Percentiles rank a stretch among this genome's conserved stretches.
These are phyloP conservation scores for Drosophila subobscura DNA, from an alignment of 1,140 invertebrate species.

Conservation along the genomic window DNA sequence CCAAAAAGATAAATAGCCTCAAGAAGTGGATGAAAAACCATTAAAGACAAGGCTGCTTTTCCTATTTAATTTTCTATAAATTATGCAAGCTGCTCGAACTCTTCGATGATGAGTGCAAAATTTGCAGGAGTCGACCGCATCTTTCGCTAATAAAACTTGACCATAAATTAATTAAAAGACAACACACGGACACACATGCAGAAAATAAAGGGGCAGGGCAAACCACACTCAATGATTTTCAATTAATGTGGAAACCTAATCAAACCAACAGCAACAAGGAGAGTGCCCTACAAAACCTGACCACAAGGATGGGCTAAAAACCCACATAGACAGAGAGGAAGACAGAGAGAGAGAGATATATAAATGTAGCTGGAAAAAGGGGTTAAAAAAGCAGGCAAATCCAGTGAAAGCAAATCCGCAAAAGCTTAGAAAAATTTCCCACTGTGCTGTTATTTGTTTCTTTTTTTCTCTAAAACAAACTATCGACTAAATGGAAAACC, in stretches of 20 bases:
- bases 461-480: conserved; percentile 40
- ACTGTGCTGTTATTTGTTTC: conserved; percentile 15
- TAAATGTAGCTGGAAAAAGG: conserved; percentile 14
- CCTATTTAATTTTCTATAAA: background rate
- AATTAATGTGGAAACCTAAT: conserved; percentile 67
- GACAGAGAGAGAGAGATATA: conserved; percentile 26
- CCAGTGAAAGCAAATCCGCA: conserved; percentile 41
- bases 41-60: no score
- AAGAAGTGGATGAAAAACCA: no score
- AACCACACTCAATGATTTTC: conserved; percentile 62
- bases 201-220: conserved; percentile 3
- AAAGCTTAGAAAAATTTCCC: conserved; percentile 41
- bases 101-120: conserved; percentile 12
- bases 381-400: conserved; percentile 5
- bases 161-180: conserved; percentile 62
- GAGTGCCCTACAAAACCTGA: conserved; percentile 32
- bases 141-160: conserved; percentile 34
- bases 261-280: conserved; percentile 24
- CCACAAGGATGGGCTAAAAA: conserved; percentile 28
- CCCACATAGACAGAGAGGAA: conserved; percentile 25
- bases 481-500: conserved; percentile 52
- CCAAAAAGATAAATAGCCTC: background rate
- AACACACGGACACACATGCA: conserved; percentile 19
- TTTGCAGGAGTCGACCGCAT: conserved; percentile 16
- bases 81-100: background rate